Evolutionary conservation across 2,888 invertebrate genomes (phyloP).

Genomic region (Drosophila nr. medialis): DNA sequence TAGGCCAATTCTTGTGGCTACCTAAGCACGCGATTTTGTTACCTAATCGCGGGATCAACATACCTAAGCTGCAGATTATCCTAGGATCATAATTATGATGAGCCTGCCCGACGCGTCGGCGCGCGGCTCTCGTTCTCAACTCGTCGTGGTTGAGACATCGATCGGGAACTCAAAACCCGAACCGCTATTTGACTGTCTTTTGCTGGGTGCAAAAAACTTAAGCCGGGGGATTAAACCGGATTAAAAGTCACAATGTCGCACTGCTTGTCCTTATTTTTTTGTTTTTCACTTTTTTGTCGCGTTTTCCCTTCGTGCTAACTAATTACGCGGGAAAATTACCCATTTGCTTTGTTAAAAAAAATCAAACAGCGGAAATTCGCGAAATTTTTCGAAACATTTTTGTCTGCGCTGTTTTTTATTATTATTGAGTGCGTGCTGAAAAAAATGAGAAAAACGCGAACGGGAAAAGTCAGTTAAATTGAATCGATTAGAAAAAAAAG

Average conservation of each 20-base stretch:
- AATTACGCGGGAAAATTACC: conserved; percentile 74
- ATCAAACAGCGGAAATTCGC: conserved; percentile 64
- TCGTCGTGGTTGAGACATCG: conserved; percentile 13
- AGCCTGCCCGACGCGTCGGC: conserved; percentile 42
- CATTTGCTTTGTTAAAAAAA: conserved; percentile 57
- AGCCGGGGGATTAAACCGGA: conserved; percentile 78
- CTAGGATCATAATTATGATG: conserved; percentile 79
- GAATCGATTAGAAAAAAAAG: conserved; percentile 73
- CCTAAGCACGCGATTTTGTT: conserved; percentile 76
- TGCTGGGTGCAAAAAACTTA: conserved; percentile 75
- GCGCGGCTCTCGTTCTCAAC: conserved; percentile 49
- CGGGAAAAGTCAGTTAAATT: conserved; percentile 70
- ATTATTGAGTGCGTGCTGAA: conserved; percentile 30
- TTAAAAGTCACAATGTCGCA: conserved; percentile 70
- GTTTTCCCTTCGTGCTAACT: conserved; percentile 70
- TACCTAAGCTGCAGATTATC: conserved; percentile 76
- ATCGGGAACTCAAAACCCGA: conserved; percentile 18
- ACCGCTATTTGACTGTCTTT: conserved; percentile 27
- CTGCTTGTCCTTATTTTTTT: conserved; percentile 65
- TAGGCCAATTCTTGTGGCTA: conserved; percentile 76
- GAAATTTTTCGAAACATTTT: conserved; percentile 51
- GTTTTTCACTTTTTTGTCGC: conserved; percentile 43
- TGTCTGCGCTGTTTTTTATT: conserved; percentile 42
- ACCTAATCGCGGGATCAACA: conserved; percentile 77
- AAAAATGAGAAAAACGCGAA: conserved; percentile 36